Base-by-base conservation (phyloP, 1,140 invertebrate species). In the Trichonephila inaurata region DNA sequence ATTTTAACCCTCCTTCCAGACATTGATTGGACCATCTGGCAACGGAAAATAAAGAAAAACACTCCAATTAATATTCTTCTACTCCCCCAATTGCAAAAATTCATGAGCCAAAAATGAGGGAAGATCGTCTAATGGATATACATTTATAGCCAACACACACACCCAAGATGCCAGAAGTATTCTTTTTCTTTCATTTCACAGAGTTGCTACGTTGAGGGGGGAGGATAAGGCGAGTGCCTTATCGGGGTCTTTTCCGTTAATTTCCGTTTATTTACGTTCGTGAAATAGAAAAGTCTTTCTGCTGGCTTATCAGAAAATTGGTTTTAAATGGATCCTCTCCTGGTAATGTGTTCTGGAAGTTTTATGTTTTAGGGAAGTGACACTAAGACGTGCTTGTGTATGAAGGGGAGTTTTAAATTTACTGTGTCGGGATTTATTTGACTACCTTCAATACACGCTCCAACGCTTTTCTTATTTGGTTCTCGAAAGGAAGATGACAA, bases 261-360 rank as follows among this genome's bases (percentile, higher is more conserved):
- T 69, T 69, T 69, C 66, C 66, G 66, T 69, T 69, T 69, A 69
- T 69, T 69, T 69, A 69, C 66, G 66, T 24, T 69, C n/a, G n/a
- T 24, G 66, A 28, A 69, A 69, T 24, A 24, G 66, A 69, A 69
- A 69, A 69, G 66, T 28, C 8, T n/a, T 12, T 69, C n/a, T 24
- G 66, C n/a, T 24, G 66, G 21, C 66, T 69, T 69, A 69, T 69
- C 66, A 69, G 66, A 69, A 69, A 69, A 69, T 69, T 69, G 66
- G 66, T n/a, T 69, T 69, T 69, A 28, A 69, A 69, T 69, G 66
- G 66, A 69, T 69, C 24, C 66, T 10, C 24, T 69, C 28, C n/a
- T 4, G 66, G n/a, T 69, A 69, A 69, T 69, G 66, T 24, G 1
- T 69, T 51, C 66, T 69, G n/a, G 66, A 69, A 69, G 66, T 24